Conservation (phyloP, 2,888 invertebrate genomes). For the Proisotoma minuta region DNA sequence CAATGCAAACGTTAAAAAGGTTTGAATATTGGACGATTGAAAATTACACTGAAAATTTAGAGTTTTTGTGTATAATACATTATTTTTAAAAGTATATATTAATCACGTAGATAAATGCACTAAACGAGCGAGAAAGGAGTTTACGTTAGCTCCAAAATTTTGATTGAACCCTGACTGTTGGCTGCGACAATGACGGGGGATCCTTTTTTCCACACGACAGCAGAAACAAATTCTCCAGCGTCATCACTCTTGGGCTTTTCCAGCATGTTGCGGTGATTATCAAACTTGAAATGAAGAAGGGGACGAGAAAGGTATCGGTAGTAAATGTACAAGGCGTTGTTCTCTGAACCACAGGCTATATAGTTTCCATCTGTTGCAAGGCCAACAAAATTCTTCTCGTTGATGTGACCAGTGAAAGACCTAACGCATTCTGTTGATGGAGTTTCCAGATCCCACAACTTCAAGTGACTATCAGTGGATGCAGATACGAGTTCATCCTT, state of each 20-base stretch:
- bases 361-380: conserved; percentile 87
- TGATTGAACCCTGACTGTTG: conserved; percentile 89
- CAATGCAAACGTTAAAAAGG: too few species aligned
- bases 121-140: too few species aligned
- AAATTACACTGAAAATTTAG: too few species aligned
- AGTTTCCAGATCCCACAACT: conserved; percentile 78
- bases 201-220: conserved; percentile 85
- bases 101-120: too few species aligned
- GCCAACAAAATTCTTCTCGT: conserved; percentile 95
- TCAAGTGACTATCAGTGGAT: conserved; percentile 83
- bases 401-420: conserved; percentile 84
- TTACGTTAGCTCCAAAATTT: conserved; percentile 73
- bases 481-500: conserved; percentile 82
- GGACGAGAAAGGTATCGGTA: conserved; percentile 84
- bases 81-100: too few species aligned
- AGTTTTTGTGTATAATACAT: too few species aligned
- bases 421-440: conserved; percentile 71
- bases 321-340: conserved; percentile 86
- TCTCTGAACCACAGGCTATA: conserved; percentile 90
- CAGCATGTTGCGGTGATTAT: conserved; percentile 70
- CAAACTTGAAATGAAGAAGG: conserved; percentile 80
- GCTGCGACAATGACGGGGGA: conserved; percentile 84
- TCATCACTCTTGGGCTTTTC: conserved; percentile 63
- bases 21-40: too few species aligned
- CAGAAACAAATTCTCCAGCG: conserved; percentile 87